phyloP scores from a whole-genome alignment of 2,113 vertebrate genomes.

The Rostratula benghalensis region DNA sequence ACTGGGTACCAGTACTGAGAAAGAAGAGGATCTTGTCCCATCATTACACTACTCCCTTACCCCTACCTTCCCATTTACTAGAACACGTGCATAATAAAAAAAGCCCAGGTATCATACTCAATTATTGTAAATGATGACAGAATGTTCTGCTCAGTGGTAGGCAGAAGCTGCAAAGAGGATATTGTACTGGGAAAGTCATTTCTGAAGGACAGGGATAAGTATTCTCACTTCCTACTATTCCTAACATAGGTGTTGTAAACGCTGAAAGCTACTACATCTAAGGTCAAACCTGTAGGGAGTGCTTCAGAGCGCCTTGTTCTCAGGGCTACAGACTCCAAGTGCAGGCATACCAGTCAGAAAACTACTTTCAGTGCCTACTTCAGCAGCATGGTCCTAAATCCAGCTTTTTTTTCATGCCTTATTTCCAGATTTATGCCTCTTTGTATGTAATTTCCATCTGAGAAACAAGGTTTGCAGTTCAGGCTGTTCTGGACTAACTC shows the following conservation, averaged over 20 bases:
- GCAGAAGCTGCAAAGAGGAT: slow-evolving; percentile 32
- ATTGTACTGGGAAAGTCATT: not conserved
- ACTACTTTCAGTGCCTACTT: not conserved
- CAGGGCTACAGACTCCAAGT: not conserved
- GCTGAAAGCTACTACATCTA: not conserved
- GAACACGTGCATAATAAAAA: not conserved
- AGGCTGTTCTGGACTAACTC: not conserved
- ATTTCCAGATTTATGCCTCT: not conserved
- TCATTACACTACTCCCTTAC: not conserved
- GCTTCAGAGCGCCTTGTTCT: not conserved
- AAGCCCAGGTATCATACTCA: not conserved
- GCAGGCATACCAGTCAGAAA: not conserved
- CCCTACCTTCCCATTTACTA: not conserved
- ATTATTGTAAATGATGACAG: not conserved
- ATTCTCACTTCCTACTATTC: not conserved
- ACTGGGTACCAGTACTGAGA: not conserved
- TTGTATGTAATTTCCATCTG: not conserved
- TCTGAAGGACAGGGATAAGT: not conserved
- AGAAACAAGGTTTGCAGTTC: not conserved
- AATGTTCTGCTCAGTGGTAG: not conserved
- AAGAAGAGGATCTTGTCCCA: not conserved
- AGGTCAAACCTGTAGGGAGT: accelerated
- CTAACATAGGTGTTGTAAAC: not conserved
- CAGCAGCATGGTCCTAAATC: not conserved
- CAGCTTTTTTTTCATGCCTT: not conserved